These are phyloP conservation scores for Menidia menidia DNA, from an alignment of 2,797 vertebrate species.

Conservation along the genomic window DNA sequence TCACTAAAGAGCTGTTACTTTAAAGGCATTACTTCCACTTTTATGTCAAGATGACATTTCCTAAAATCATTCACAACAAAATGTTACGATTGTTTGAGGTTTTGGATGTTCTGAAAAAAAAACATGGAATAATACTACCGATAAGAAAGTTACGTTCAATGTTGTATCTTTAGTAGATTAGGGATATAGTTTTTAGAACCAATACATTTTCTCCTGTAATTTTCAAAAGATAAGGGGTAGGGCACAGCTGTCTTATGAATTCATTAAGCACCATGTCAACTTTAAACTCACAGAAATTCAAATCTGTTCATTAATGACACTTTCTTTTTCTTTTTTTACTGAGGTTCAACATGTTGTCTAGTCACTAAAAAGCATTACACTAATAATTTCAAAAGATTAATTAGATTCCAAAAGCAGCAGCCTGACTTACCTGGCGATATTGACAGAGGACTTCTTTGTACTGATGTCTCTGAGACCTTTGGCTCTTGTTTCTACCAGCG, in stretches of 20 bases:
- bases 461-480: conserved; percentile 78
- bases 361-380: background rate
- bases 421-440: conserved; percentile 58
- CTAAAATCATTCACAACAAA: too few relatives aligned
- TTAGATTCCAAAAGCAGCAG: conserved; percentile 17
- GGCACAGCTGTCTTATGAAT: background rate
- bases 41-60: background rate
- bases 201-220: background rate
- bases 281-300: background rate
- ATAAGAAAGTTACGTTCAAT: background rate
- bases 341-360: background rate
- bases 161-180: background rate
- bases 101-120: too few relatives aligned
- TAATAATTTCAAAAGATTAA: conserved; percentile 7
- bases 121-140: too few relatives aligned
- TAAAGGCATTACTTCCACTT: background rate
- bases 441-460: conserved; percentile 39
- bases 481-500: conserved; percentile 53
- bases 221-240: background rate
- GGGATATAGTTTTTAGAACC: background rate
- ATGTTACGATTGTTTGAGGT: too few relatives aligned
- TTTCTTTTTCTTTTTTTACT: background rate
- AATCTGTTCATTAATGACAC: background rate
- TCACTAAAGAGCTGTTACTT: background rate
- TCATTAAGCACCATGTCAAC: background rate